Evolutionary conservation across 2,797 vertebrate genomes (phyloP), one percentile per base, ranked within the genome.

Genomic region (Heliangelus exortis): DNA sequence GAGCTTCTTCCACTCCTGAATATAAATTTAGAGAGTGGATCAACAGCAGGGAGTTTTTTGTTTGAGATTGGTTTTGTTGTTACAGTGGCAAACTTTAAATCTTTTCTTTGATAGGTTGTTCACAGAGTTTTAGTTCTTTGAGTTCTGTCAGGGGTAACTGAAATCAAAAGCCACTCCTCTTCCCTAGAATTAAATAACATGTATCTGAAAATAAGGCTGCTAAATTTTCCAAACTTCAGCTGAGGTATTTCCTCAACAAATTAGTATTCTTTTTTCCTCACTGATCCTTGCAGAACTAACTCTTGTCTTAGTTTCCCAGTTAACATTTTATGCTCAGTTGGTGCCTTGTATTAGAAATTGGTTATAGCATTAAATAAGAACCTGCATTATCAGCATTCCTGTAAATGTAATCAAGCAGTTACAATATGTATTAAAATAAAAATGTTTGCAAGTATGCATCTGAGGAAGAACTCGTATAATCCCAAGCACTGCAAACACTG

Each of bases 261-360:
- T 90, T 75, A 78, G 61, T 75, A 57, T 9, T 1, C 4, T 29
- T 68, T 89, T 58, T 58, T 57, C 23, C 6, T 76, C 73, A 36
- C 2, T 2, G 7, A 11, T 41, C 74, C 34, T 59, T 87, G 34
- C 69, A 67, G 51, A 78, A 43, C 31, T 53, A 59, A 17, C 33
- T 92, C 54, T 47, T 76, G 50, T 71, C 58, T 89, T 79, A 53
- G 50, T 71, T 90, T 89, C 47, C 34, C 26, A 41, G 22, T 80
- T 92, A 90, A 68, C 21, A 14, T 92, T 90, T 93, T 89, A 74
- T 91, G 54, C 65, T 95, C n/a, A 74, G 33, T 71, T 83, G 33
- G 31, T 84, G 62, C 51, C 18, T 89, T 6, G 3, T 61, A 47
- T 68, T 90, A 85, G 55, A 71, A 87, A 90, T 57, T 20, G 25